A percentile compares a stretch with the other conserved stretches of the same genome.
These are phyloP conservation scores for Chloroceryle amazona DNA, from an alignment of 2,797 vertebrate genomes.

Conservation along the genomic window DNA sequence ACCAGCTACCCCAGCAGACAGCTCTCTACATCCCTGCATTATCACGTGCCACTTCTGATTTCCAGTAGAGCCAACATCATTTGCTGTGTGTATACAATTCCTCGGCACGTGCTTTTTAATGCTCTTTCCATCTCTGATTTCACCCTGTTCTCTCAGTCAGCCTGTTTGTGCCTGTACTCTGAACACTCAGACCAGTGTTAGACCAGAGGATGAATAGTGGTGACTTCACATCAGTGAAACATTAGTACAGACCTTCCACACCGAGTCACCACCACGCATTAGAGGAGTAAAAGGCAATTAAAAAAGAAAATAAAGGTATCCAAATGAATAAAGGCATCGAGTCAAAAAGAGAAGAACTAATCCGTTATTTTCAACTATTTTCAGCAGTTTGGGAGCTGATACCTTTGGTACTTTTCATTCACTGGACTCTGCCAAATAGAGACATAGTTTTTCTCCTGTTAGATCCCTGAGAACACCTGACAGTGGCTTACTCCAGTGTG, in stretches of 20 bases:
- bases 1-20: neutral
- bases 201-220: neutral
- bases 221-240: neutral
- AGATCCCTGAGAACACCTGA: neutral
- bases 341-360: neutral
- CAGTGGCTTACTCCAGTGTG: neutral
- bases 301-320: neutral
- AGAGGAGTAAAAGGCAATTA: neutral
- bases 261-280: neutral
- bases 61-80: fast-evolving
- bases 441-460: neutral
- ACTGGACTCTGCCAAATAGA: neutral
- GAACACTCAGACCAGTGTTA: fast-evolving
- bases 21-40: neutral
- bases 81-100: neutral
- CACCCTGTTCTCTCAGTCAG: neutral
- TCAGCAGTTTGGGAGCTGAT: neutral
- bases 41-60: neutral
- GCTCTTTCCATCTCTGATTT: neutral
- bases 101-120: neutral
- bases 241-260: neutral
- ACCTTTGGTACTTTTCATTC: neutral
- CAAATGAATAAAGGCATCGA: slow-evolving; percentile 9
- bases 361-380: neutral
- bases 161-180: neutral